Percentiles rank a stretch among this genome's conserved stretches.
phyloP scores from a whole-genome alignment of 2,797 vertebrate species.

The Enteromius radiatus region DNA sequence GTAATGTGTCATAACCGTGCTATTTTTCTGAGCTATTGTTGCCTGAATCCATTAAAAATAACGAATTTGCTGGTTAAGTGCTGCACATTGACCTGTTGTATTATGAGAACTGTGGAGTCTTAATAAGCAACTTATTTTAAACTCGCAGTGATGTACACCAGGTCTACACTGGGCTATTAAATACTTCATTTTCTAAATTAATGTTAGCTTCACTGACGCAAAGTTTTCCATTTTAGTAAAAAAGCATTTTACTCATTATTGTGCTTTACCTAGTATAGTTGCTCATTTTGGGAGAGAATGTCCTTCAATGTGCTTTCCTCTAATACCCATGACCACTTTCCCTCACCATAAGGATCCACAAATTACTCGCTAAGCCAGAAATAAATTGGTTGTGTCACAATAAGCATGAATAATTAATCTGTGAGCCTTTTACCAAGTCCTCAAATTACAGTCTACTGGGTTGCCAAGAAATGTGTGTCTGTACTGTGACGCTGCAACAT shows the following conservation, averaged over 20 bases:
- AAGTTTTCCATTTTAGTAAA: not conserved
- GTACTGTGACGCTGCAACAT: not conserved
- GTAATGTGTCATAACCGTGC: not conserved
- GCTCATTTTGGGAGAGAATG: not conserved
- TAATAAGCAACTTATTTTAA: slow-evolving; percentile 6
- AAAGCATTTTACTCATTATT: not conserved
- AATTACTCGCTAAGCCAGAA: slow-evolving; percentile 71
- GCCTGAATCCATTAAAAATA: not conserved
- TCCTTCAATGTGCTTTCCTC: slow-evolving; percentile 53
- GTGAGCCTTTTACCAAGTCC: slow-evolving; percentile 69
- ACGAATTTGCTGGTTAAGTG: not conserved
- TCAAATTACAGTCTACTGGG: slow-evolving; percentile 70
- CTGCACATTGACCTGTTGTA: not conserved
- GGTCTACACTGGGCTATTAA: too few species aligned
- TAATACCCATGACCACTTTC: slow-evolving; percentile 61
- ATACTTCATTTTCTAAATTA: not conserved
- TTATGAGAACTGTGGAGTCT: not conserved
- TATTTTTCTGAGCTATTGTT: not conserved
- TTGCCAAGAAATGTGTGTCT: slow-evolving; percentile 39
- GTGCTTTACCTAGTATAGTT: not conserved
- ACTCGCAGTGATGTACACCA: not conserved
- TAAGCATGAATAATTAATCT: slow-evolving; percentile 79
- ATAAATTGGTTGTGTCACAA: slow-evolving; percentile 72
- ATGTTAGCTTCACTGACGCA: not conserved
- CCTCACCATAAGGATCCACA: slow-evolving; percentile 58